These are phyloP conservation scores for Chelonus insularis DNA, from an alignment of 1,140 invertebrate genomes.

Conservation along the genomic window DNA sequence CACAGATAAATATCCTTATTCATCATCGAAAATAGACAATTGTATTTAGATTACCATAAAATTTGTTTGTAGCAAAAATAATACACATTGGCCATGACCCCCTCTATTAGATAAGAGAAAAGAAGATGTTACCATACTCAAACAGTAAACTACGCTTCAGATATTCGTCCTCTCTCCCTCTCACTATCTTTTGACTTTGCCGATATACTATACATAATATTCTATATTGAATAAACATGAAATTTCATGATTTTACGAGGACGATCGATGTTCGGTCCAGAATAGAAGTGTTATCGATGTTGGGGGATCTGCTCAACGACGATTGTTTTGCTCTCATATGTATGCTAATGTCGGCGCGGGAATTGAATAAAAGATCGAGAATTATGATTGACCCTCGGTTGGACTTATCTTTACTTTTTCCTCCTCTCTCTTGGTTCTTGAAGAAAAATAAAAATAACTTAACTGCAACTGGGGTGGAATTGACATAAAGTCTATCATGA, in stretches of 20 bases:
- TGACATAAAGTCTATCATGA: no score
- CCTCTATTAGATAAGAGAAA: conserved; percentile 14
- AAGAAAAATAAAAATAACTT: not conserved
- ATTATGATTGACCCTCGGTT: conserved; percentile 48
- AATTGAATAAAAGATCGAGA: conserved; percentile 60
- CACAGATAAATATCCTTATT: no score
- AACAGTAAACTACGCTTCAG: not conserved
- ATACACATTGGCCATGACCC: conserved; percentile 16
- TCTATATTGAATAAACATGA: conserved; percentile 60
- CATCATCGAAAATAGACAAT: no score
- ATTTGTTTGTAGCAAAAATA: conserved; percentile 8
- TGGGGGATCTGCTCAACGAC: conserved; percentile 34
- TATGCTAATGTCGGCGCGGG: conserved; percentile 51
- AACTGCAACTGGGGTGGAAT: not conserved
- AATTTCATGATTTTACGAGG: conserved; percentile 58
- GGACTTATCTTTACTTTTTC: conserved; percentile 27
- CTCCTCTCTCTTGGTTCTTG: conserved; percentile 2
- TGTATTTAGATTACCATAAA: conserved; percentile 3
- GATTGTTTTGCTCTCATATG: conserved; percentile 50
- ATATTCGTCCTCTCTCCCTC: not conserved
- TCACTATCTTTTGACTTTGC: not conserved
- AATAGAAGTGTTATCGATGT: conserved; percentile 29
- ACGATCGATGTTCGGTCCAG: conserved; percentile 34
- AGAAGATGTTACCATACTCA: not conserved
- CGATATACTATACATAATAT: not conserved